Evolutionary conservation across 2,888 invertebrate species (phyloP).

Genomic region (Melanchra persicariae): DNA sequence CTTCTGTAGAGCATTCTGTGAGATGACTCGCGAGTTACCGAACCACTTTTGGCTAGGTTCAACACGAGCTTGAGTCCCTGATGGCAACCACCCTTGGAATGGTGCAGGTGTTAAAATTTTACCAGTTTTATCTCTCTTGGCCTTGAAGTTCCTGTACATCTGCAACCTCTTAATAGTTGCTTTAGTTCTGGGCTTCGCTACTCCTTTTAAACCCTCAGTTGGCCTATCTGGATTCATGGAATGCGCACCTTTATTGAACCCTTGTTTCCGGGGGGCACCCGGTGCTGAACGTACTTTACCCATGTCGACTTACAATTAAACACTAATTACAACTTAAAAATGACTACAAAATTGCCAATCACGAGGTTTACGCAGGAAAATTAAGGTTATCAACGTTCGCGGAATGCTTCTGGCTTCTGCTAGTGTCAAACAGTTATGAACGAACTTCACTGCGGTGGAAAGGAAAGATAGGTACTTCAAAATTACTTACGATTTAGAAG

Average conservation of each 20-base stretch:
- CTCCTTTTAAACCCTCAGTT: conserved; percentile 94
- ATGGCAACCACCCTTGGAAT: conserved; percentile 97
- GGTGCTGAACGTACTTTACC: conserved; percentile 93
- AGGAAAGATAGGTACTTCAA: conserved; percentile 15
- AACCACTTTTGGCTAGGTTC: conserved; percentile 99
- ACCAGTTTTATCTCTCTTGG: conserved; percentile 96
- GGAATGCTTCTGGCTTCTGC: conserved; percentile 36
- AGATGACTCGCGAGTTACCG: conserved; percentile 99
- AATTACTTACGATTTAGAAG: conserved; percentile 39
- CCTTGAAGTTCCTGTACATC: conserved; percentile 99
- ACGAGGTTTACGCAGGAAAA: conserved; percentile 48
- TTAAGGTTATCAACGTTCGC: conserved; percentile 62
- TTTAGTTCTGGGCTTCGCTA: conserved; percentile 96
- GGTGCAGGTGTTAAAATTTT: conserved; percentile 98
- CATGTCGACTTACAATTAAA: conserved; percentile 87
- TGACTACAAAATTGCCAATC: conserved; percentile 48
- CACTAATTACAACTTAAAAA: conserved; percentile 30
- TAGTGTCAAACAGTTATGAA: conserved; percentile 55
- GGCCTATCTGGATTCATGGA: conserved; percentile 98
- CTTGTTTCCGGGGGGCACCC: conserved; percentile 95
- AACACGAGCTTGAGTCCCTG: conserved; percentile 97
- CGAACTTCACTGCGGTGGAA: conserved; percentile 57
- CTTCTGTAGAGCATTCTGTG: conserved; percentile 96
- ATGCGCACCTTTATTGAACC: conserved; percentile 96
- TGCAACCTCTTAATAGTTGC: conserved; percentile 98